Evolutionary conservation across 2,797 vertebrate genomes (phyloP), one percentile per base, ranked within the genome.

Genomic region (Eulemur mongoz): DNA sequence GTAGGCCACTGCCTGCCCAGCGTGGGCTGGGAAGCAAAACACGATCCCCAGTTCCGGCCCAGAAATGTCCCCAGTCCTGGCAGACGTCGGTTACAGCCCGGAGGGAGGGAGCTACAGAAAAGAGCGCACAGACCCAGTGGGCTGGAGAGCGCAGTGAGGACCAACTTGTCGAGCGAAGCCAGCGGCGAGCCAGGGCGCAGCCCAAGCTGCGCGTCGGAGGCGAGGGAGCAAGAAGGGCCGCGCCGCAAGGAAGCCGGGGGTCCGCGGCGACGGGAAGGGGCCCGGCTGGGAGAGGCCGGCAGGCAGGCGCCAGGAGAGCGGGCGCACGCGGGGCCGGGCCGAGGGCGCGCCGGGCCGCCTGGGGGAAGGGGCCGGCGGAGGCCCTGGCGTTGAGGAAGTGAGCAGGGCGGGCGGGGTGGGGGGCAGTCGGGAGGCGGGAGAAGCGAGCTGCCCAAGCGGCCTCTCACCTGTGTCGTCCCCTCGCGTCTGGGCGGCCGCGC

Each of bases 381-480:
- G 94, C 96, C 92, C 38, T 11, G 96, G 95, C 86, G 35, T 73
- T 32, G 95, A 95, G 97, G 97, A 92, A 95, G 93, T 90, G 83
- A 67, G 70, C 59, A 35, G 93, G 94, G 96, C 85, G 89, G 94
- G 94, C 32, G 85, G 93, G 94, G 89, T 87, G 81, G 86, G 90
- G 92, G 95, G 79, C 83, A 59, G 96, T 79, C 43, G 85, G 88
- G 93, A 95, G 97, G 92, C 61, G 79, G 96, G 95, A 57, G 98
- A 95, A 75, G 93, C 96, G 79, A 83, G 87, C 43, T 13, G 97
- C 97, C 91, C 82, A 75, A 20, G 78, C 93, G 95, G 97, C 95
- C 98, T 98, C 99, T 99, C 99, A 99, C 99, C 99, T 99, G 99
- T 98, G 97, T 99, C 99, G 98, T 99, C 99, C 99, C 99, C 99